Conservation (phyloP, 2,797 vertebrate species). For the Novumbra hubbsi region DNA sequence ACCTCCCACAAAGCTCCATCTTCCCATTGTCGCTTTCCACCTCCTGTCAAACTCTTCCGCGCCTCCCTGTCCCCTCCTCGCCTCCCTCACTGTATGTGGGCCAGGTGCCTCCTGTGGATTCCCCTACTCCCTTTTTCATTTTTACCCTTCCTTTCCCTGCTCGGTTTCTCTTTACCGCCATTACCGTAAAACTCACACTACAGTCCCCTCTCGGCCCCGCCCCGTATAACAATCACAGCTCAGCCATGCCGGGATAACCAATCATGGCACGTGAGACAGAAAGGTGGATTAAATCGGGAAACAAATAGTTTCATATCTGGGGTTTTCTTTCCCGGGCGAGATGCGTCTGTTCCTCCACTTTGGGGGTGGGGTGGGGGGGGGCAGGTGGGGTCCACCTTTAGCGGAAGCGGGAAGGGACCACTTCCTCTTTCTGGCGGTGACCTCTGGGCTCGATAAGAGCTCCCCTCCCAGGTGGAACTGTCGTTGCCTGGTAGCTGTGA, state of each 20-base stretch:
- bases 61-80: conserved; percentile 36
- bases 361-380: too few relatives aligned
- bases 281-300: too few relatives aligned
- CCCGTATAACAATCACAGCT: too few relatives aligned
- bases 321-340: too few relatives aligned
- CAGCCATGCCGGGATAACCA: not conserved
- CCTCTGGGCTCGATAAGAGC: conserved; percentile 26
- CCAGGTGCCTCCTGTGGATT: conserved; percentile 79
- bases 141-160: conserved; percentile 62
- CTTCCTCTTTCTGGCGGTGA: conserved; percentile 58
- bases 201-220: not conserved
- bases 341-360: too few relatives aligned
- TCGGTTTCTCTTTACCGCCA: not conserved
- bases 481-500: conserved; percentile 14
- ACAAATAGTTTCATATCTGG: too few relatives aligned
- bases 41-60: conserved; percentile 19
- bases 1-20: conserved; percentile 34
- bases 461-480: not conserved
- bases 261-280: not conserved
- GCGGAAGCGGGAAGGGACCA: conserved; percentile 69
- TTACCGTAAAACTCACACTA: conserved; percentile 37
- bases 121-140: conserved; percentile 79
- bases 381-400: conserved; percentile 31
- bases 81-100: conserved; percentile 67
- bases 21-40: conserved; percentile 34